A percentile compares a stretch with the other conserved stretches of the same genome.
Conservation (phyloP, 2,888 invertebrate species). For the Dryadula phaetusa region DNA sequence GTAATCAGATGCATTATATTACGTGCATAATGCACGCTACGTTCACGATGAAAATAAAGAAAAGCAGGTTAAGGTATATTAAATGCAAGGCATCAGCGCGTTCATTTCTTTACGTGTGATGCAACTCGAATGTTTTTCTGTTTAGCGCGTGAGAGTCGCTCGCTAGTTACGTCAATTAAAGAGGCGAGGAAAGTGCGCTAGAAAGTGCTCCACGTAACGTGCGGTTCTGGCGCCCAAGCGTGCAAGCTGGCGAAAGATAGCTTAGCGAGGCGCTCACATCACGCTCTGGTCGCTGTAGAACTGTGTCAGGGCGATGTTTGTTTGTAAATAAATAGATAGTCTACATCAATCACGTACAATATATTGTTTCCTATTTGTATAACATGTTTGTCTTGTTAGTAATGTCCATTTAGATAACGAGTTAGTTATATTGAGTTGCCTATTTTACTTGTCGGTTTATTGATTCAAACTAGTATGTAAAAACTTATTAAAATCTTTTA, state of each 20-base stretch:
- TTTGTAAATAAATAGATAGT: slow-evolving; percentile 71
- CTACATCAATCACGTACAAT: slow-evolving; percentile 58
- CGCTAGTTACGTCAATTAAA: slow-evolving; percentile 82
- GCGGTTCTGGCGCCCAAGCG: slow-evolving; percentile 45
- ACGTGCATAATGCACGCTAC: not conserved
- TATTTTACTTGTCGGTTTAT: too few relatives aligned
- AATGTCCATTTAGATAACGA: slow-evolving; percentile 20
- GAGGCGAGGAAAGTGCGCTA: slow-evolving; percentile 78
- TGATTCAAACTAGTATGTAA: too few relatives aligned
- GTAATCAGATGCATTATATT: not conserved
- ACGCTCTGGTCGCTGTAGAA: slow-evolving; percentile 52
- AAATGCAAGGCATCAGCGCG: slow-evolving; percentile 52
- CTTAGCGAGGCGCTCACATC: slow-evolving; percentile 47
- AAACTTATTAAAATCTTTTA: too few relatives aligned
- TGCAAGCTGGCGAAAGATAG: slow-evolving; percentile 25
- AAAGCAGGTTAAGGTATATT: slow-evolving; percentile 14
- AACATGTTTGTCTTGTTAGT: slow-evolving; percentile 44
- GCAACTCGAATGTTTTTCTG: slow-evolving; percentile 78
- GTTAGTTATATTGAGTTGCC: not conserved
- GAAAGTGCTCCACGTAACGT: slow-evolving; percentile 79
- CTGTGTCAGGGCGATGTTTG: slow-evolving; percentile 77
- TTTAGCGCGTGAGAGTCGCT: slow-evolving; percentile 76
- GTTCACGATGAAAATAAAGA: slow-evolving; percentile 16
- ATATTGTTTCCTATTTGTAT: slow-evolving; percentile 50
- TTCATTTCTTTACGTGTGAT: slow-evolving; percentile 79